Percentiles rank a stretch among this genome's conserved stretches.
Evolutionary conservation across 1,140 invertebrate species (phyloP).

Genomic region (Pseudomyrmex sp.): DNA sequence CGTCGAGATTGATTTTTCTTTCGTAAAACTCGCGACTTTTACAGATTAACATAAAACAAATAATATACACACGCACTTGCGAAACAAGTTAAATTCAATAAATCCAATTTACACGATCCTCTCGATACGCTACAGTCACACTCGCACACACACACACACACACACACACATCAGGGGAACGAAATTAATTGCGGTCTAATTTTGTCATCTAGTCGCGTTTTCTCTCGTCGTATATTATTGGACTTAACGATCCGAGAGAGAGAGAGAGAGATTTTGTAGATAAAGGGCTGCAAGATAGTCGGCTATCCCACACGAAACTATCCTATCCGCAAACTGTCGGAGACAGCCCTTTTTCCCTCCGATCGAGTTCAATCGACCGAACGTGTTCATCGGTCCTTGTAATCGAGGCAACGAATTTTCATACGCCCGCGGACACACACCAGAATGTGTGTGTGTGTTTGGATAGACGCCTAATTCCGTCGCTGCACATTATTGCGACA

Average conservation of each 20-base stretch:
- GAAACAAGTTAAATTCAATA: background rate
- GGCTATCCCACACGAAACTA: conserved; percentile 27
- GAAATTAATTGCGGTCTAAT: conserved; percentile 60
- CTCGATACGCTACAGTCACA: too few relatives aligned
- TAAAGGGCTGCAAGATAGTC: conserved; percentile 37
- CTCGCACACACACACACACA: background rate
- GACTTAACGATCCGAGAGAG: conserved; percentile 55
- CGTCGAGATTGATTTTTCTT: too few relatives aligned
- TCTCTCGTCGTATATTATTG: conserved; percentile 39
- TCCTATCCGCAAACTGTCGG: conserved; percentile 53
- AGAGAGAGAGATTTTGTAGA: conserved; percentile 15
- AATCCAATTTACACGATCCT: background rate
- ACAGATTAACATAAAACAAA: background rate
- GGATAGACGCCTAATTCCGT: conserved; percentile 40
- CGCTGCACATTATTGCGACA: conserved; percentile 19
- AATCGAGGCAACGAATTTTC: conserved; percentile 69
- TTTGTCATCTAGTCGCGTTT: conserved; percentile 22
- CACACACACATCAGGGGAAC: background rate
- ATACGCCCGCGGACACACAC: conserved; percentile 32
- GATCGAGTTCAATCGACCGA: conserved; percentile 69
- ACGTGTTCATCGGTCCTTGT: conserved; percentile 71
- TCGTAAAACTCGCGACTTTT: too few relatives aligned
- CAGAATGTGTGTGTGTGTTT: conserved; percentile 11
- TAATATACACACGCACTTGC: too few relatives aligned
- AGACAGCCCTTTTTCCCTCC: conserved; percentile 70